Base-by-base conservation (phyloP, 1,140 invertebrate species). In the Drosophila paulistorum region DNA sequence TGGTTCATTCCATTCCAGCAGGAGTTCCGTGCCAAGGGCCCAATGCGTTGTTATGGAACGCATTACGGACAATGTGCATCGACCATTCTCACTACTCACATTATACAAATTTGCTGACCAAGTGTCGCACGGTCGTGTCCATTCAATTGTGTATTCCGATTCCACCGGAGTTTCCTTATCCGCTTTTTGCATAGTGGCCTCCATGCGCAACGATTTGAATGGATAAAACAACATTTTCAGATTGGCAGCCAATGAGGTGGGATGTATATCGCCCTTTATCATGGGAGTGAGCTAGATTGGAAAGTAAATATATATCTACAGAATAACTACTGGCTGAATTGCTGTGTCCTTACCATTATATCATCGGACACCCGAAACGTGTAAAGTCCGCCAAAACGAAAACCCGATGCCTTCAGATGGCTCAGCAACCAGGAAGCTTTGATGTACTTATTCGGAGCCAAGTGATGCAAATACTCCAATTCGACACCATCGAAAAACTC, bases 371-470 rank as follows among this genome's bases (percentile, higher is more conserved):
- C 55, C 3, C 75, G 85, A 33, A 79, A 74, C n/a, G 85, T 90
- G 61, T 91, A 92, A 13, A 90, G 70, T 3, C 91, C 91, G 13
- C 91, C 91, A 17, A 92, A 90, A 7, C 90, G 90, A 62, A 92
- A 92, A 7, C 91, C 91, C 0, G 80, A 68, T 1, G 91, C 68
- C 7, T 64, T 62, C 13, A 81, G 74, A 66, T 92, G 91, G 61
- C 91, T 91, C 20, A 92, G 63, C 0, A 85, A 48, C 91, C 91
- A 92, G 20, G 77, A 63, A 39, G 78, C 79, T 3, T 72, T 78
- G 2, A 91, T 66, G n/a, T 67, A 76, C 54, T 91, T 92, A 41
- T 92, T 91, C 7, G 89, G 70, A 0, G 80, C 85, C 67, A 92
- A 57, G 20, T 86, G 74, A 65, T 91, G 86, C 9, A 69, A 48